Percentiles rank a stretch among this genome's conserved stretches.
phyloP scores from a whole-genome alignment of 1,140 invertebrate genomes.

The Formica selysi region DNA sequence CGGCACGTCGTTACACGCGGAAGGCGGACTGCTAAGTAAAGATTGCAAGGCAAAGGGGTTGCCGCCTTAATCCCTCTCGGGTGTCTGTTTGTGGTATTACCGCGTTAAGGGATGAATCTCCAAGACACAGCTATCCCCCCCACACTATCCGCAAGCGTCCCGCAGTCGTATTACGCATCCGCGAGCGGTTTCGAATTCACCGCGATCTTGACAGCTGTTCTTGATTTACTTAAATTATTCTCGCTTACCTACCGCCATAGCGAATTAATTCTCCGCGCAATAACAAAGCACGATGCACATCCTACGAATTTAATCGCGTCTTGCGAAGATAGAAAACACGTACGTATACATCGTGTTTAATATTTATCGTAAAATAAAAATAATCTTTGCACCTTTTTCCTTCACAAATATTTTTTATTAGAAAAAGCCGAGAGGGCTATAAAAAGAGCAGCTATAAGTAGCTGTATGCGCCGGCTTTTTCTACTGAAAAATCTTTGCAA shows the following conservation, averaged over 20 bases:
- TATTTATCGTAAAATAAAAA: not conserved
- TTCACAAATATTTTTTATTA: not conserved
- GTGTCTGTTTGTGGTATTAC: slow-evolving; percentile 83
- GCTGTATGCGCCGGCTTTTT: not conserved
- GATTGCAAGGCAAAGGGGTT: slow-evolving; percentile 78
- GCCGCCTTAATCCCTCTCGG: slow-evolving; percentile 79
- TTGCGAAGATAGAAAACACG: not conserved
- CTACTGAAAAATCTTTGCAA: not conserved
- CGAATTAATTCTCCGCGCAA: slow-evolving; percentile 55
- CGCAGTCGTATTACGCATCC: slow-evolving; percentile 55
- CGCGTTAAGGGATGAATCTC: slow-evolving; percentile 79
- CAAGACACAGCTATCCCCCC: slow-evolving; percentile 62
- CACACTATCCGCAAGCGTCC: slow-evolving; percentile 32
- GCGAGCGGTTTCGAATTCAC: slow-evolving; percentile 67
- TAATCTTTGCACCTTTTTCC: not conserved
- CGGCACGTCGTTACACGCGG: slow-evolving; percentile 72
- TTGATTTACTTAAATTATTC: slow-evolving; percentile 65
- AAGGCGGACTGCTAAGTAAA: slow-evolving; percentile 71
- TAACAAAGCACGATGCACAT: slow-evolving; percentile 25
- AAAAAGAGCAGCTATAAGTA: not conserved
- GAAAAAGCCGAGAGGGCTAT: not conserved
- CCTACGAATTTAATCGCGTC: slow-evolving; percentile 33
- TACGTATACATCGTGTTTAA: not conserved
- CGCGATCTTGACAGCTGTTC: slow-evolving; percentile 57
- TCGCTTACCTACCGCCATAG: slow-evolving; percentile 33